Conservation (phyloP, 2,797 vertebrate species). For the Paratrypauchen microcephalus region DNA sequence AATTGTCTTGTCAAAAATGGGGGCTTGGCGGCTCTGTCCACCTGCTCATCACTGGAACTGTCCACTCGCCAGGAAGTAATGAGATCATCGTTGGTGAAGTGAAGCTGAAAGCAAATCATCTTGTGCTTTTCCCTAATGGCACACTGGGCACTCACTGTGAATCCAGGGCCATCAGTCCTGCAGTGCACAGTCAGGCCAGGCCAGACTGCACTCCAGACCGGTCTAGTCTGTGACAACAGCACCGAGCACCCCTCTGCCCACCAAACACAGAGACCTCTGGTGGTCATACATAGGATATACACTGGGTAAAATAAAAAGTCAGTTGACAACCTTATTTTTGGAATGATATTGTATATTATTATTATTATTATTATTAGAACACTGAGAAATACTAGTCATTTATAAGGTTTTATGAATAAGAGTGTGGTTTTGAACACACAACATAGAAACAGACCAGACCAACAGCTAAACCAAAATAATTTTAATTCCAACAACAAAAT, state of each 20-base stretch:
- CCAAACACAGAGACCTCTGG: neutral
- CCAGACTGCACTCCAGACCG: conserved; percentile 38
- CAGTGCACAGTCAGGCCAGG: conserved; percentile 17
- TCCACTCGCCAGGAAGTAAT: conserved; percentile 70
- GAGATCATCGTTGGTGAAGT: conserved; percentile 75
- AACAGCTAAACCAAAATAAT: too few relatives aligned
- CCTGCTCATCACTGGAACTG: conserved; percentile 45
- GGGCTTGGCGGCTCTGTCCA: conserved; percentile 16
- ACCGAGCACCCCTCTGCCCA: neutral
- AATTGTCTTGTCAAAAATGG: conserved; percentile 19
- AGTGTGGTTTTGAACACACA: conserved; percentile 13
- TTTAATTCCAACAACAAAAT: too few relatives aligned
- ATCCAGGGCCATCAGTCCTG: conserved; percentile 64
- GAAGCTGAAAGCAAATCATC: conserved; percentile 78
- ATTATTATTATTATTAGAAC: too few relatives aligned
- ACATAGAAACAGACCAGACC: too few relatives aligned
- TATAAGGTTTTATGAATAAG: neutral
- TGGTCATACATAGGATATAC: neutral
- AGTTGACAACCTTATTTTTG: neutral
- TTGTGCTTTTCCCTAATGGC: conserved; percentile 60
- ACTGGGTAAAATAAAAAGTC: neutral
- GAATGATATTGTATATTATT: neutral
- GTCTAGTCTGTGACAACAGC: conserved; percentile 18
- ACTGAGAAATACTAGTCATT: too few relatives aligned
- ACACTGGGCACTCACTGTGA: conserved; percentile 60